phyloP scores from a whole-genome alignment of 2,113 vertebrate species.

The Haplochromis burtoni region DNA sequence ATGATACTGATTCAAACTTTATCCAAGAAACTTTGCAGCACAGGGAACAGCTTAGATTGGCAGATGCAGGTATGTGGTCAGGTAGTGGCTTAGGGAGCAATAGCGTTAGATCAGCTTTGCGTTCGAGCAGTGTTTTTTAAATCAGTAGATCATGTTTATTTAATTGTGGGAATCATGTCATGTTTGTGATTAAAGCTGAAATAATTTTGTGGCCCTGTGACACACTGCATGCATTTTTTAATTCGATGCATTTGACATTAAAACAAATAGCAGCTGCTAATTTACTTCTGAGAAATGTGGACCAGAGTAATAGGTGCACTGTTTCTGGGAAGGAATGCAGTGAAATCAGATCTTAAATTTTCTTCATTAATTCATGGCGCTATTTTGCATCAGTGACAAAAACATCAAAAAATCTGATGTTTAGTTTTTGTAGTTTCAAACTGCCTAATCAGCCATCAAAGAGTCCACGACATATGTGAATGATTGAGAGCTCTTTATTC shows the following conservation, averaged over 20 bases:
- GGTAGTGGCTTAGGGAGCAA: not conserved
- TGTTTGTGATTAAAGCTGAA: not conserved
- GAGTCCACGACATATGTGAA: not conserved
- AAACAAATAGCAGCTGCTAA: not conserved
- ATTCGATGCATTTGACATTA: not conserved
- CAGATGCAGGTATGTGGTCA: not conserved
- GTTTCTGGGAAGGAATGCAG: not conserved
- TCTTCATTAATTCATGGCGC: not conserved
- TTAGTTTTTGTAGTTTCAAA: not conserved
- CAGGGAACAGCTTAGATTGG: not conserved
- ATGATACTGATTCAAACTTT: not conserved
- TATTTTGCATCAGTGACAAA: not conserved
- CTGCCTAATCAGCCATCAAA: not conserved
- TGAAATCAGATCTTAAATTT: not conserved
- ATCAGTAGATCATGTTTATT: not conserved
- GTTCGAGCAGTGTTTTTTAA: not conserved
- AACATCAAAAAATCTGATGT: not conserved
- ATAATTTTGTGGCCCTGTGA: not conserved
- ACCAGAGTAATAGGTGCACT: not conserved
- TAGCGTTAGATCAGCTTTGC: not conserved
- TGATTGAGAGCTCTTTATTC: not conserved
- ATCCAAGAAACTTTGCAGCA: not conserved
- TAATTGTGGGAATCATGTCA: not conserved
- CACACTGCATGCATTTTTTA: not conserved
- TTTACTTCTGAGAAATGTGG: not conserved